These are phyloP conservation scores for Ditula angustiorana DNA, from an alignment of 2,888 invertebrate genomes.

Conservation along the genomic window DNA sequence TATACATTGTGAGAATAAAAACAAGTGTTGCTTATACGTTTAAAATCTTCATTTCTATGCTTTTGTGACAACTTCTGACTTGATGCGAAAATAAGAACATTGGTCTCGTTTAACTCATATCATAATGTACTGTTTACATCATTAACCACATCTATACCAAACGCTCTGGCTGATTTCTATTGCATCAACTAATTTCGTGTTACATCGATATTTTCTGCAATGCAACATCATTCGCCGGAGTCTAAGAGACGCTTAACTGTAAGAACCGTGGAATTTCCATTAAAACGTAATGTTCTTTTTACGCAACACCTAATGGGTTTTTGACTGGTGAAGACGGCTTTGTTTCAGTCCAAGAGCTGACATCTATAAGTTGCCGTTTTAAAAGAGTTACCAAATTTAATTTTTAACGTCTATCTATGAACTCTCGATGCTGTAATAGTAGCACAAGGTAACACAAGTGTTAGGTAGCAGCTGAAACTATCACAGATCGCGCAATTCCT, in stretches of 20 bases:
- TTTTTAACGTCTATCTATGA: conserved; percentile 16
- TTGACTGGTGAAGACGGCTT: conserved; percentile 50
- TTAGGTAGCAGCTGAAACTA: conserved; percentile 4
- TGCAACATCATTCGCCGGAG: conserved; percentile 31
- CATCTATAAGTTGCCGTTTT: neutral
- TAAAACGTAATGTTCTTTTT: conserved; percentile 66
- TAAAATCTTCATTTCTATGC: neutral
- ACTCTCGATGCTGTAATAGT: conserved; percentile 21
- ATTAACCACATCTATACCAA: conserved; percentile 59
- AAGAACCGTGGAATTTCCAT: conserved; percentile 65
- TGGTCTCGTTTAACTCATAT: conserved; percentile 19
- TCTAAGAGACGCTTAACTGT: conserved; percentile 44
- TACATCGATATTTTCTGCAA: conserved; percentile 63
- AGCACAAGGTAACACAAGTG: conserved; percentile 5
- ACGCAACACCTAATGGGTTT: conserved; percentile 61
- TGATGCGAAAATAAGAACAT: neutral
- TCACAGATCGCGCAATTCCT: conserved; percentile 18
- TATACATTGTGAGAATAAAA: neutral
- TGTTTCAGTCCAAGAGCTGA: conserved; percentile 28
- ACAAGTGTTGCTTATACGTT: conserved; percentile 6
- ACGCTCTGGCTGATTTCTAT: conserved; percentile 65
- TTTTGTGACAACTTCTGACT: conserved; percentile 14
- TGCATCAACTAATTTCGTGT: conserved; percentile 71
- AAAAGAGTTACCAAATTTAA: conserved; percentile 10
- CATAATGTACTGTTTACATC: conserved; percentile 54